A percentile compares a stretch with the other conserved stretches of the same genome.
Conservation (phyloP, 2,113 vertebrate genomes). For the Pedionomus torquatus region DNA sequence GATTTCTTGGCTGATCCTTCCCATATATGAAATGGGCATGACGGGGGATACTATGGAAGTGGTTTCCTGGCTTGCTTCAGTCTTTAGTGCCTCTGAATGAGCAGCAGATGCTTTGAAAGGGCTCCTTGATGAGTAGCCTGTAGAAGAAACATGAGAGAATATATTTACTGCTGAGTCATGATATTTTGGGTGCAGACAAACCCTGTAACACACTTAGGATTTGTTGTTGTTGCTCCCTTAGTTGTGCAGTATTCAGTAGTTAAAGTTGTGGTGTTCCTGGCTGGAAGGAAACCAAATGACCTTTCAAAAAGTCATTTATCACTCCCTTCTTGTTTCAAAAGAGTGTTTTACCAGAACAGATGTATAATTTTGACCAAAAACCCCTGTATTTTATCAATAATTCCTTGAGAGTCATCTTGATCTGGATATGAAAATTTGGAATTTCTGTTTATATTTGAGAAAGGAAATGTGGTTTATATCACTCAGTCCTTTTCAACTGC, state of each 20-base stretch:
- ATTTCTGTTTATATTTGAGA: background rate
- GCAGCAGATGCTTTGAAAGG: conserved; percentile 5
- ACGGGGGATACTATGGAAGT: accelerated
- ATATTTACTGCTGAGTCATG: background rate
- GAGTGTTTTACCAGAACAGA: background rate
- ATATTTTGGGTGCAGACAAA: background rate
- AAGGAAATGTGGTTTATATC: background rate
- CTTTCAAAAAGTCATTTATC: background rate
- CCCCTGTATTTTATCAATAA: background rate
- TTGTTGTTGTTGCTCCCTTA: too few relatives aligned
- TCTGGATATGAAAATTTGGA: background rate
- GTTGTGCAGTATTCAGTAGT: background rate
- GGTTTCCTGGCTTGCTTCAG: background rate
- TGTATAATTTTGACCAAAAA: background rate
- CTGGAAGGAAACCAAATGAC: background rate
- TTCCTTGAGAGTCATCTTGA: background rate
- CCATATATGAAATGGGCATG: background rate
- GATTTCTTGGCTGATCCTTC: background rate
- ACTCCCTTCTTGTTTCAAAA: background rate
- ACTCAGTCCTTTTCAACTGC: background rate
- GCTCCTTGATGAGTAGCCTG: conserved; percentile 37
- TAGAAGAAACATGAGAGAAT: background rate
- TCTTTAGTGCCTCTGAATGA: background rate
- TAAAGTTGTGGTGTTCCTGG: background rate
- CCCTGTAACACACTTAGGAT: too few relatives aligned